Evolutionary conservation across 2,113 vertebrate species (phyloP).

Genomic region (Diadophis punctatus): DNA sequence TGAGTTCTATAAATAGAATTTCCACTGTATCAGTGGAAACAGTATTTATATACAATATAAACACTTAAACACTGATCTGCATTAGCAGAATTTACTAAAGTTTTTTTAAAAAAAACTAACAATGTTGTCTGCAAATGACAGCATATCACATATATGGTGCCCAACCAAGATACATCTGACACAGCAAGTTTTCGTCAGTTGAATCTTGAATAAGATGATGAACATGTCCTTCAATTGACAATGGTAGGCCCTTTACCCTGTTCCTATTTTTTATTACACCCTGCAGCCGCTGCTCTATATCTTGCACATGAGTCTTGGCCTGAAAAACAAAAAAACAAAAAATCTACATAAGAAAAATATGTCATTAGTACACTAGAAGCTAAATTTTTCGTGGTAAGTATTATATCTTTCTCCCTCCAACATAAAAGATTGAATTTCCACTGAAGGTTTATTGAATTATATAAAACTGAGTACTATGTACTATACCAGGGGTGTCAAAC

Average conservation of each 20-base stretch:
- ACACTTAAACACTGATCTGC: background rate
- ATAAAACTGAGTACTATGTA: background rate
- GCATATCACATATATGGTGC: slow-evolving; percentile 85
- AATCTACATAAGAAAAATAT: background rate
- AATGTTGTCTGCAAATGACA: background rate
- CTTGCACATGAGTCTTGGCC: slow-evolving; percentile 96
- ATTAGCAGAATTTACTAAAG: slow-evolving; percentile 8
- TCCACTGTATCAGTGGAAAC: background rate
- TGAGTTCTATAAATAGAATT: background rate
- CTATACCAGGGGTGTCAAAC: background rate
- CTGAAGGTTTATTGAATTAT: background rate
- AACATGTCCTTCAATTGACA: slow-evolving; percentile 96
- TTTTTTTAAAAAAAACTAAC: background rate
- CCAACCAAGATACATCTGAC: slow-evolving; percentile 98
- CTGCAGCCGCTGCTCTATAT: slow-evolving; percentile 93
- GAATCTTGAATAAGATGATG: slow-evolving; percentile 97
- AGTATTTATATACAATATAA: background rate
- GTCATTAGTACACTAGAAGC: background rate
- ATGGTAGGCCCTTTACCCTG: slow-evolving; percentile 89
- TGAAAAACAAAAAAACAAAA: slow-evolving; percentile 50
- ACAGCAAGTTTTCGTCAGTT: slow-evolving; percentile 89
- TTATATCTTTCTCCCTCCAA: too few relatives aligned
- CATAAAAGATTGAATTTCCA: background rate
- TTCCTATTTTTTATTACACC: slow-evolving; percentile 96
- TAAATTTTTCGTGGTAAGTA: background rate